Base-by-base conservation (phyloP, 2,888 invertebrate genomes). In the Octodonta nipae region DNA sequence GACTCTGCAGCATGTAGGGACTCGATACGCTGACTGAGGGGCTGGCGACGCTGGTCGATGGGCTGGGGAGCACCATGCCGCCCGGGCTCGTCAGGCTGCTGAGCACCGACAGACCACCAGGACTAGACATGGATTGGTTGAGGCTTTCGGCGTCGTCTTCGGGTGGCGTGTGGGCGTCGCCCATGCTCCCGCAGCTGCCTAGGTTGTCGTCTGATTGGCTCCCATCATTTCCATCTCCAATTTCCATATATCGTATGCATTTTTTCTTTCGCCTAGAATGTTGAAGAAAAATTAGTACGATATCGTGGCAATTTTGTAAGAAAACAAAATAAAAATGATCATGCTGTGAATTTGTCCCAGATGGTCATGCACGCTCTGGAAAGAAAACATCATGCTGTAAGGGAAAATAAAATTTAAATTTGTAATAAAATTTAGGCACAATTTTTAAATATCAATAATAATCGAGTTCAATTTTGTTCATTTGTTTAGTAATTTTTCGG, bases 161-260 rank as follows among this genome's bases (percentile, higher is more conserved):
- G 36, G 75, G 75, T 1, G 75, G 58, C 49, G 63, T 78, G 70
- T 50, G 73, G 63, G 70, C 77, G 59, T 84, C 75, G 46, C 78
- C 71, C 56, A 79, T 76, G 66, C 86, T 79, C 56, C 81, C 78
- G 55, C 83, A 79, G 55, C 86, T 78, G 50, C 80, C 83, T 47
- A 82, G 63, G 54, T 81, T 78, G 51, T 78, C 79, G 58, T 79
- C 78, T 40, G 73, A 74, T 53, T 73, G 74, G 49, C 71, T 71
- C 39, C 70, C 70, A 45, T 66, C 68, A 47, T 70, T 71, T 43
- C 69, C 70, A 52, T 74, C 78, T 43, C 68, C 68, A 49, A 82
- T 78, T 70, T 88, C 89, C 81, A 88, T 82, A 70, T 91, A 91
- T 50, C 91, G 83, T 58, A 91, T 85, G 73, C 91, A 91, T 68